Percentiles rank a stretch among this genome's conserved stretches.
These are phyloP conservation scores for Aplysina aerophoba DNA, from an alignment of 37 sponge, comb jelly and placozoan genomes.

Conservation along the genomic window DNA sequence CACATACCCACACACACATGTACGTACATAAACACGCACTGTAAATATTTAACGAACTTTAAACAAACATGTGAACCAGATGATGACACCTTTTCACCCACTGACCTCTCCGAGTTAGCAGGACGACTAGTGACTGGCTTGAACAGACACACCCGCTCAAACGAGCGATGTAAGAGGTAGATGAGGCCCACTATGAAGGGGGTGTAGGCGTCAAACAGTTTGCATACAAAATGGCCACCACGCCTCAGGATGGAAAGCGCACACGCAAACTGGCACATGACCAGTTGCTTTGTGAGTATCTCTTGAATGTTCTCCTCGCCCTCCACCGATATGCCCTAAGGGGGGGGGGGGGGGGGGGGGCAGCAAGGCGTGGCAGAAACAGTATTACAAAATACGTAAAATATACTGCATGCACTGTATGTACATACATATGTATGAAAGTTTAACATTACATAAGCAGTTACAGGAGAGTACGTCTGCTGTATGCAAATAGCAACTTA, in stretches of 20 bases:
- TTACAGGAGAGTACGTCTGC: no score
- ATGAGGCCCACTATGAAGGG: slow-evolving; percentile 93
- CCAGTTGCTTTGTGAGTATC: slow-evolving; percentile 87
- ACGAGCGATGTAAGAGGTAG: slow-evolving; percentile 88
- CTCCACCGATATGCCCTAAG: slow-evolving; percentile 84
- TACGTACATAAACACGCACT: no score
- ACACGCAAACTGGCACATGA: slow-evolving; percentile 93
- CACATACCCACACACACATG: no score
- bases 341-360: no score
- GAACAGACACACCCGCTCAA: slow-evolving; percentile 77
- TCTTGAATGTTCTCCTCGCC: slow-evolving; percentile 98
- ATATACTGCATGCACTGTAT: no score
- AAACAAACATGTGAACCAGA: not conserved
- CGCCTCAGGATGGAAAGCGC: slow-evolving; percentile 82
- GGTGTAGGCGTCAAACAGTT: slow-evolving; percentile 94
- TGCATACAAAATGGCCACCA: slow-evolving; percentile 95
- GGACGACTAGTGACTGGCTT: slow-evolving; percentile 98
- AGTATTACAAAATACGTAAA: no score
- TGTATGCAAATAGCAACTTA: no score
- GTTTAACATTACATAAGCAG: no score
- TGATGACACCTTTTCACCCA: slow-evolving; percentile 9
- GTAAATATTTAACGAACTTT: no score
- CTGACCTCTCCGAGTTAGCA: slow-evolving; percentile 96
- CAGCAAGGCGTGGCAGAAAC: no score
- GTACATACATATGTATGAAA: no score